Conservation (phyloP, 2,797 vertebrate genomes). For the Acanthurus tractus region DNA sequence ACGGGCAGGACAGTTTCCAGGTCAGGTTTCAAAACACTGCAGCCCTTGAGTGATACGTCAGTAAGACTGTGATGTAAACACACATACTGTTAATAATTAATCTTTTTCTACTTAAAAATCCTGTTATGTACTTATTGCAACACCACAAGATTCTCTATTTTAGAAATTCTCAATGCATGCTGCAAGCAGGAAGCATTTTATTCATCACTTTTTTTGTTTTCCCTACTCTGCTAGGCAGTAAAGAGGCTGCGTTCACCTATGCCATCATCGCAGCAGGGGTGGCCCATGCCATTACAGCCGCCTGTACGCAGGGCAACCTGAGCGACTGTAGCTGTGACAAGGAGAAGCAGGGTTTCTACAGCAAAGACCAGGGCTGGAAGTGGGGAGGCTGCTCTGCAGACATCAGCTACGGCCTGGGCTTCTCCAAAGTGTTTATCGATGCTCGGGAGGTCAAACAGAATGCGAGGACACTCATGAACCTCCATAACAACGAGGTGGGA, state of each 20-base stretch:
- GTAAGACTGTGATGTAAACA: slow-evolving; percentile 65
- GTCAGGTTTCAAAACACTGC: slow-evolving; percentile 79
- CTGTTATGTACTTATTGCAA: slow-evolving; percentile 25
- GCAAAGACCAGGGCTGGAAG: slow-evolving; percentile 95
- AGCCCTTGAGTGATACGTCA: slow-evolving; percentile 67
- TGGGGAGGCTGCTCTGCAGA: slow-evolving; percentile 99
- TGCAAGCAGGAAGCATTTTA: slow-evolving; percentile 9
- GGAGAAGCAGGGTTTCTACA: slow-evolving; percentile 97
- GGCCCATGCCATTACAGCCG: slow-evolving; percentile 94
- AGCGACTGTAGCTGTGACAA: slow-evolving; percentile 98
- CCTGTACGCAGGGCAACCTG: slow-evolving; percentile 97
- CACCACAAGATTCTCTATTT: slow-evolving; percentile 9
- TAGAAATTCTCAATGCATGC: neutral
- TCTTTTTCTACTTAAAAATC: slow-evolving; percentile 37
- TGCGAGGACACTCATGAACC: slow-evolving; percentile 96
- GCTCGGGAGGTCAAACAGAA: slow-evolving; percentile 97
- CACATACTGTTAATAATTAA: slow-evolving; percentile 73
- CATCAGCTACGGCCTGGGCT: slow-evolving; percentile 94
- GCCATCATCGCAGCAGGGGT: slow-evolving; percentile 97
- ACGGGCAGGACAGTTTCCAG: slow-evolving; percentile 78
- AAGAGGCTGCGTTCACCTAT: slow-evolving; percentile 96
- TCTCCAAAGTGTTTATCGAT: slow-evolving; percentile 97
- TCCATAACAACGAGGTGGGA: slow-evolving; percentile 97
- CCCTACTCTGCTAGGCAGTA: slow-evolving; percentile 87
- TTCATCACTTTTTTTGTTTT: slow-evolving; percentile 37